Base-by-base conservation (phyloP, 2,113 vertebrate species). In the Vulpes vulpes region DNA sequence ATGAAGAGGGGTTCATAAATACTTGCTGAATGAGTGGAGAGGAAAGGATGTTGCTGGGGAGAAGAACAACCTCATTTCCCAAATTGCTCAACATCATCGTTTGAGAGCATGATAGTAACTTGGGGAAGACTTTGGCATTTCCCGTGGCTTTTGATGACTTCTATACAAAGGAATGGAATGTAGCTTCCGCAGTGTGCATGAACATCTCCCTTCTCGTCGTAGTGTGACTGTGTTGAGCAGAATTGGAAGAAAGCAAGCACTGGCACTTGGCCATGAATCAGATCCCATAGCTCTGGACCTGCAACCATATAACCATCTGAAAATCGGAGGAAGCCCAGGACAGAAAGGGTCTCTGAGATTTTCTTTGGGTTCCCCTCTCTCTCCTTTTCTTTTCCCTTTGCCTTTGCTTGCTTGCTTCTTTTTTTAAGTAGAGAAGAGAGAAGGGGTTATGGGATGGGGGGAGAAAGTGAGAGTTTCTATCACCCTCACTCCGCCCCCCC, bases 61-160 rank as follows among this genome's bases (percentile, higher is more conserved):
- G 11, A 17, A 25, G 20, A 25, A 64, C 43, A 81, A 16, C 2
- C 17, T 16, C 35, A 2, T 64, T 60, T 92, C 74, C 87, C 92
- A 95, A 11, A 93, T 92, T 87, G 67, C 96, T 96, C 67, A 35
- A 14, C 53, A 43, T 38, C 80, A 38, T 94, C 94, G 3, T 80
- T 22, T 51, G 83, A 59, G 55, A 91, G 55, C 16, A 49, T 30
- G 67, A 9, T 22, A 32, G 49, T 38, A 80, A 94, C 43, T 78
- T 80, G 35, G 73, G 60, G 69, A 90, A 80, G 51, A 87, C 57
- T 65, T n/a, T 16, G 81, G 87, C 83, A 81, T 95, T 96, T 87
- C 92, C 90, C 15, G 6, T 86, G 79, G 60, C 74, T 92, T 92
- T 65, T 53, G 94, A 76, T 92, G 97, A 93, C 82, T 84, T 80